Conservation (phyloP, 2,888 invertebrate species). For the Cistogaster globosa region DNA sequence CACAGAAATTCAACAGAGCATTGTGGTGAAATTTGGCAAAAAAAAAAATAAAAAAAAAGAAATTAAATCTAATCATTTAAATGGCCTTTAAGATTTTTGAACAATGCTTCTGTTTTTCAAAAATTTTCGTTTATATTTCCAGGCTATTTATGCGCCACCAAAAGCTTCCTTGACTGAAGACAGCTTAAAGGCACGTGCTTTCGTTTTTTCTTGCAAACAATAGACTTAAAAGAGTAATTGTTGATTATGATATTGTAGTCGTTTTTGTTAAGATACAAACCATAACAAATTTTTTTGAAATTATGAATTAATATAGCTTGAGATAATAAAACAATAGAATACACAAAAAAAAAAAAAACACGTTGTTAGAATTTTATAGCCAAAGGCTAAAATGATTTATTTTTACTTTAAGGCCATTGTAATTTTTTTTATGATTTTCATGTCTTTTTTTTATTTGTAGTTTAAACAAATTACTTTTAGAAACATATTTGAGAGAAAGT, state of each 20-base stretch:
- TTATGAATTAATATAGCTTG: slow-evolving; percentile 55
- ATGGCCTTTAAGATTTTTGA: slow-evolving; percentile 52
- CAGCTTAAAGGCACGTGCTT: slow-evolving; percentile 66
- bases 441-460: too few species aligned
- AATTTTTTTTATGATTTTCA: neutral
- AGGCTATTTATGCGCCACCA: neutral
- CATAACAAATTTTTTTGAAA: slow-evolving; percentile 48
- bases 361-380: slow-evolving; percentile 41
- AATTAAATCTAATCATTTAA: neutral
- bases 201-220: slow-evolving; percentile 52
- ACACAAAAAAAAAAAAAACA: neutral
- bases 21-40: neutral
- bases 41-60: neutral
- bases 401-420: slow-evolving; percentile 6
- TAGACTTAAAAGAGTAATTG: slow-evolving; percentile 32
- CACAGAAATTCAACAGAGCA: neutral
- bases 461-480: neutral
- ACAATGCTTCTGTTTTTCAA: slow-evolving; percentile 60
- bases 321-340: slow-evolving; percentile 49
- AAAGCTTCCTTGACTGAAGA: slow-evolving; percentile 54
- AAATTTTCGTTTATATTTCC: neutral
- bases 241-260: slow-evolving; percentile 23
- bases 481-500: slow-evolving; percentile 56
- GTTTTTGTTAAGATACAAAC: slow-evolving; percentile 24
- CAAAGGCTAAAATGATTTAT: slow-evolving; percentile 46